A percentile compares a stretch with the other conserved stretches of the same genome.
These are phyloP conservation scores for Lasiommata megera DNA, from an alignment of 2,888 invertebrate genomes.

Conservation along the genomic window DNA sequence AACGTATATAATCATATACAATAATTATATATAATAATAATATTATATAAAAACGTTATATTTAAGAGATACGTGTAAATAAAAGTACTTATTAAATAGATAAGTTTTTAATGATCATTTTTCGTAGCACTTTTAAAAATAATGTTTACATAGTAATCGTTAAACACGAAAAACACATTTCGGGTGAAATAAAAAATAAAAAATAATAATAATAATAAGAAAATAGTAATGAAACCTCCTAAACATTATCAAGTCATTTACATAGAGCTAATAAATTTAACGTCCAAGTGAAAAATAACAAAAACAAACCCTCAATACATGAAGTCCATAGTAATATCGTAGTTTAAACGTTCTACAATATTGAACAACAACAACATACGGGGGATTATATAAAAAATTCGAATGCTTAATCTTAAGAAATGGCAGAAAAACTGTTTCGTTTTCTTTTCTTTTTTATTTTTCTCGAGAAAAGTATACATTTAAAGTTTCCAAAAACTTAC, in stretches of 20 bases:
- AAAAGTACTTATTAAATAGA: constrained; percentile 55
- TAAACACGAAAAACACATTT: constrained; percentile 64
- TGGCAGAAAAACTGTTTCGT: constrained; percentile 49
- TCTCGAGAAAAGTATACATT: constrained; percentile 38
- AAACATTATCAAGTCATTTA: constrained; percentile 59
- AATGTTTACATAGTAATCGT: constrained; percentile 53
- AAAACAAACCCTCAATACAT: constrained; percentile 61
- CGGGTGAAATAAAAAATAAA: constrained; percentile 49
- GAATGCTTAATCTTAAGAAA: constrained; percentile 52
- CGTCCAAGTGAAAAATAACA: constrained; percentile 64
- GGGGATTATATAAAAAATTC: constrained; percentile 60
- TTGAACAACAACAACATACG: constrained; percentile 65
- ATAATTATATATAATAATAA: no score
- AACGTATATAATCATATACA: no score
- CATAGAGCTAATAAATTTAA: constrained; percentile 59
- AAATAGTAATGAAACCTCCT: constrained; percentile 47
- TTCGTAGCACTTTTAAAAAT: constrained; percentile 73
- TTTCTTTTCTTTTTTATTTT: no score
- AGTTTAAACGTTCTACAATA: constrained; percentile 53
- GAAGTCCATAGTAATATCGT: constrained; percentile 49
- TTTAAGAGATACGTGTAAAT: constrained; percentile 15
- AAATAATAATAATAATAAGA: no score
- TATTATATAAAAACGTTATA: not conserved
- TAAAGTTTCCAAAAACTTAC: constrained; percentile 46
- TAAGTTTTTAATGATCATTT: constrained; percentile 78